Conservation (phyloP, 2,113 vertebrate species). For the Ochotona curzoniae region DNA sequence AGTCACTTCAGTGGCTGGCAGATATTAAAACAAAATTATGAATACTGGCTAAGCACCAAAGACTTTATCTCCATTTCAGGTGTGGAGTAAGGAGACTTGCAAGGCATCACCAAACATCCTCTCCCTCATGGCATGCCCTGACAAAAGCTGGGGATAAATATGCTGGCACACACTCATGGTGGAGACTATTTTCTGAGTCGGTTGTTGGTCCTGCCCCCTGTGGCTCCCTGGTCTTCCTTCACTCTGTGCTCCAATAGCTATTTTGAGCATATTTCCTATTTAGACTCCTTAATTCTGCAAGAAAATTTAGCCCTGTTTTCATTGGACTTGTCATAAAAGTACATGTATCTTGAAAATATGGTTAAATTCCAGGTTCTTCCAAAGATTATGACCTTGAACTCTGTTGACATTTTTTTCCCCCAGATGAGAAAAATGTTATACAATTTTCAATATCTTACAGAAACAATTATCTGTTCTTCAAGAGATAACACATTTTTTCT, state of each 20-base stretch:
- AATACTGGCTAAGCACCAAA: background rate
- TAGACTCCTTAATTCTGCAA: background rate
- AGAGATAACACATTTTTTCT: conserved; percentile 27
- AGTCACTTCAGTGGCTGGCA: background rate
- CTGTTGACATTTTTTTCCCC: background rate
- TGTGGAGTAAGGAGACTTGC: background rate
- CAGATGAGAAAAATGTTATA: background rate
- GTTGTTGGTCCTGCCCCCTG: background rate
- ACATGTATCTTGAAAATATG: background rate
- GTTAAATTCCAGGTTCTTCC: conserved; percentile 20
- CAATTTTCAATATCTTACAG: background rate
- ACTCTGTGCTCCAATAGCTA: background rate
- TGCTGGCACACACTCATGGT: background rate
- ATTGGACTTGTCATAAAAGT: background rate
- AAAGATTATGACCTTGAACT: background rate
- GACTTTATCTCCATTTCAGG: background rate
- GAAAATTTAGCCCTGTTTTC: background rate
- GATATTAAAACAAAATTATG: background rate
- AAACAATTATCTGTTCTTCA: background rate
- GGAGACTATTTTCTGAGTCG: background rate
- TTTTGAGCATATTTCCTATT: background rate
- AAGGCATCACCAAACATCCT: background rate
- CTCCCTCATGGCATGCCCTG: fast-evolving
- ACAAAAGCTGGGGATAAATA: background rate
- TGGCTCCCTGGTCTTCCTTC: too few species aligned